phyloP scores from a whole-genome alignment of 2,113 vertebrate species.

The Brachyhypopomus occidentalis region DNA sequence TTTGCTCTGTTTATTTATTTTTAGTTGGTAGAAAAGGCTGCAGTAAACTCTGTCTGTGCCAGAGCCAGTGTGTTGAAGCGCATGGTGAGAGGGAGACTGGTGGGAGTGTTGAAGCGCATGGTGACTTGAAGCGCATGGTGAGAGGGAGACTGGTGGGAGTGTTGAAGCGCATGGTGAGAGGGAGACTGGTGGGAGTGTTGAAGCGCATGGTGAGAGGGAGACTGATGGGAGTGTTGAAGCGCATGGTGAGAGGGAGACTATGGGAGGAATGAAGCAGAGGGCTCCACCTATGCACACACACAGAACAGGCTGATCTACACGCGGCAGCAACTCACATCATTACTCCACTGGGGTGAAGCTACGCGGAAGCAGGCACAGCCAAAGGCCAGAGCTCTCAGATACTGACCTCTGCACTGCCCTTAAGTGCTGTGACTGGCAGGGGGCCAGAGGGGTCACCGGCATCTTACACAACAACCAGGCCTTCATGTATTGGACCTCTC shows the following conservation, averaged over 20 bases:
- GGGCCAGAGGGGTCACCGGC: slow-evolving; percentile 12
- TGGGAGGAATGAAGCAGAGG: background rate
- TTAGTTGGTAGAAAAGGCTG: slow-evolving; percentile 11
- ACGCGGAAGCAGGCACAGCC: background rate
- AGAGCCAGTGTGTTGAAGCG: background rate
- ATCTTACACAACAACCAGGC: slow-evolving; percentile 10
- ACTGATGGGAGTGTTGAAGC: too few relatives aligned
- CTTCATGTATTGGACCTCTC: background rate
- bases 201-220: background rate
- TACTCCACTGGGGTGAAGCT: too few relatives aligned
- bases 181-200: too few relatives aligned
- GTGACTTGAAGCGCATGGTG: background rate
- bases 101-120: background rate
- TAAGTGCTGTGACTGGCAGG: slow-evolving; percentile 22
- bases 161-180: background rate
- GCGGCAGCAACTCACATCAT: too few relatives aligned
- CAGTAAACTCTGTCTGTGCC: background rate
- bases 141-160: background rate
- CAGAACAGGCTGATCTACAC: background rate
- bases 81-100: background rate
- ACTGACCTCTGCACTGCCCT: background rate
- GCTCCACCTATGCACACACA: background rate
- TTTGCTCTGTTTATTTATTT: slow-evolving; percentile 33
- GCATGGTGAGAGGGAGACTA: too few relatives aligned
- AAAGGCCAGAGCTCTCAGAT: slow-evolving; percentile 8